A percentile compares a stretch with the other conserved stretches of the same genome.
Conservation (phyloP, 2,113 vertebrate genomes). For the Anarrhichthys ocellatus region DNA sequence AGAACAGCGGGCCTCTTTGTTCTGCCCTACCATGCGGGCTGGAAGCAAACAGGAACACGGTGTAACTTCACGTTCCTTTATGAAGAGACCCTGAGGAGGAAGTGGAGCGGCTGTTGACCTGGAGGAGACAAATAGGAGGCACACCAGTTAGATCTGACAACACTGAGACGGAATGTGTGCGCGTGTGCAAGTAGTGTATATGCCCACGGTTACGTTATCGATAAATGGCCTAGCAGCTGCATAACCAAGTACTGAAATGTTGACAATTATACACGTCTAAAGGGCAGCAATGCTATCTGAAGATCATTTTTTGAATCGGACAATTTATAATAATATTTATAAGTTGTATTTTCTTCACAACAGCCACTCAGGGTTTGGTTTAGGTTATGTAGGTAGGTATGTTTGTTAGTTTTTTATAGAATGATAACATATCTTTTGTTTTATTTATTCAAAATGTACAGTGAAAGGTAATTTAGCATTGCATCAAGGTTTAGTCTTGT, state of each 20-base stretch:
- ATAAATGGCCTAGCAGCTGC: neutral
- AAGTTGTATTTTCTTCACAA: neutral
- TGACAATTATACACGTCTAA: neutral
- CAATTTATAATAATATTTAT: neutral
- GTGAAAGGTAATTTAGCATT: too few relatives aligned
- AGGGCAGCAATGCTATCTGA: neutral
- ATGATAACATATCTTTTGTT: neutral
- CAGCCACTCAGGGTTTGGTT: neutral
- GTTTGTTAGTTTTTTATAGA: neutral
- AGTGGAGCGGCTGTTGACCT: constrained; percentile 87
- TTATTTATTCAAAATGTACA: neutral
- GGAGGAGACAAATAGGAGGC: constrained; percentile 43
- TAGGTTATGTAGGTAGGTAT: neutral
- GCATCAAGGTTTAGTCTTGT: neutral
- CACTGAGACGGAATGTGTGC: neutral
- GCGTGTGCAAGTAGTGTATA: neutral
- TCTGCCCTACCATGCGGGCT: constrained; percentile 29
- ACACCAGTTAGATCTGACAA: constrained; percentile 19
- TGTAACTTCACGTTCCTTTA: constrained; percentile 89
- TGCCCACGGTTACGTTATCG: neutral
- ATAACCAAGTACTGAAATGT: neutral
- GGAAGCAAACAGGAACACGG: constrained; percentile 15
- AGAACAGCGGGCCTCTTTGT: constrained; percentile 46
- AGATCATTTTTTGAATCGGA: too few relatives aligned
- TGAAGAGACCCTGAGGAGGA: constrained; percentile 89